These are phyloP conservation scores for Hystrix brachyura DNA, from an alignment of 2,113 vertebrate species.

Conservation along the genomic window DNA sequence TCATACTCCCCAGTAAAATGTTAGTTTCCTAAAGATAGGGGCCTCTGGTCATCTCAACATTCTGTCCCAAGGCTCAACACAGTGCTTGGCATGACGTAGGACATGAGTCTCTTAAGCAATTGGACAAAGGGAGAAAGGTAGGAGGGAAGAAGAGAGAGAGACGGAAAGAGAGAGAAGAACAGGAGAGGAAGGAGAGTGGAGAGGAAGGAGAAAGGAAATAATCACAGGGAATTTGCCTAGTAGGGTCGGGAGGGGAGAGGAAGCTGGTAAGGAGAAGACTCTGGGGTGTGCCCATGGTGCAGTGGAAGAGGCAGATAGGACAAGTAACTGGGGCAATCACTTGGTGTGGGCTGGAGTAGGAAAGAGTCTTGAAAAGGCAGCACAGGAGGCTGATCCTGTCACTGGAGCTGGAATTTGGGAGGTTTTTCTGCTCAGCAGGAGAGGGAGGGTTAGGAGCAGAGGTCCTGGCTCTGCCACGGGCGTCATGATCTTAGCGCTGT, in stretches of 20 bases:
- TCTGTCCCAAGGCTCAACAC: too few species aligned
- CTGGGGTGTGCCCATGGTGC: accelerated
- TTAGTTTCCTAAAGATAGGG: background rate
- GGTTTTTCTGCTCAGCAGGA: background rate
- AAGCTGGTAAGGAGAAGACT: too few species aligned
- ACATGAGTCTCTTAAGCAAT: background rate
- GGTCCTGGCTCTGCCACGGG: accelerated
- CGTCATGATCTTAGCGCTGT: accelerated
- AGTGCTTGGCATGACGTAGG: accelerated
- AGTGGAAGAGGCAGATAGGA: background rate
- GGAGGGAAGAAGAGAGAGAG: too few species aligned
- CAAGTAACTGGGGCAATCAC: background rate
- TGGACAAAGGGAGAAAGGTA: accelerated
- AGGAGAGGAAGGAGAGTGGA: background rate
- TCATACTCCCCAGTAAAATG: background rate
- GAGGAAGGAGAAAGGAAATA: background rate
- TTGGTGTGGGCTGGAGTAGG: background rate
- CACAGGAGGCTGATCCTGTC: background rate
- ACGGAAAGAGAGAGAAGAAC: too few species aligned
- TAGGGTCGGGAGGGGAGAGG: background rate
- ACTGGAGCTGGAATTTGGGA: background rate
- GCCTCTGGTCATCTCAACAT: too few species aligned
- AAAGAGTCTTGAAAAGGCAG: background rate
- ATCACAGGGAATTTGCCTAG: too few species aligned
- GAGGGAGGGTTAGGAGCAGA: background rate